Evolutionary conservation across 1,140 invertebrate genomes (phyloP), one percentile per base, ranked within the genome.

Genomic region (Cepaea nemoralis): DNA sequence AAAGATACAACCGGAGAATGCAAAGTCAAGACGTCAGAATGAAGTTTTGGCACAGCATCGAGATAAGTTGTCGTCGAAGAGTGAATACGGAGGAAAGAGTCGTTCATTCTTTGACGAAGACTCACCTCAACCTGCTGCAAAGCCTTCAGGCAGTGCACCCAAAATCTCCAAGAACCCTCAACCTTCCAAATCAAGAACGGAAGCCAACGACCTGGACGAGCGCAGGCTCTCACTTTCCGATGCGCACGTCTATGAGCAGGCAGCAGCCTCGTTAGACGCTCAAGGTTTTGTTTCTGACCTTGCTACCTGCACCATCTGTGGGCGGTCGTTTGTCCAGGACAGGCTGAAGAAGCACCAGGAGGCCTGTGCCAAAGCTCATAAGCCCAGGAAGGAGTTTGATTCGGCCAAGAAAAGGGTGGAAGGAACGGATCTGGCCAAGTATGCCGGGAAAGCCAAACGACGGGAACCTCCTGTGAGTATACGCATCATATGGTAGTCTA

Each of bases 401-500:
- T 94, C 95, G 16, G 93, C 94, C 8, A 96, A 96, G 89, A 95
- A 95, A 88, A 93, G 97, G 67, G 93, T 96, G 10, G 92, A 94
- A 91, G 97, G 97, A 35, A 98, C 97, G 0, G 97, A 98, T 86
- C 93, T 96, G 31, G 96, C 97, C 86, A 92, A 93, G 77, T 97
- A 94, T 89, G 92, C 76, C 31, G 50, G 50, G 22, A 81, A 82
- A 48, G 16, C 40, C 37, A 82, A 50, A 59, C 48, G n/a, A 81
- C 80, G 2, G 27, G 77, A 82, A 10, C 76, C 70, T 8, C 70
- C 55, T 66, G 84, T 85, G 37, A 82, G 84, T 85, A 45, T 70
- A n/a, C n/a, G n/a, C n/a, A n/a, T n/a, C n/a, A n/a, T n/a, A n/a
- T n/a, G n/a, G n/a, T n/a, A n/a, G n/a, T n/a, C n/a, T n/a, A n/a